phyloP scores from a whole-genome alignment of 2,888 invertebrate genomes.

The Drosophila falleni region DNA sequence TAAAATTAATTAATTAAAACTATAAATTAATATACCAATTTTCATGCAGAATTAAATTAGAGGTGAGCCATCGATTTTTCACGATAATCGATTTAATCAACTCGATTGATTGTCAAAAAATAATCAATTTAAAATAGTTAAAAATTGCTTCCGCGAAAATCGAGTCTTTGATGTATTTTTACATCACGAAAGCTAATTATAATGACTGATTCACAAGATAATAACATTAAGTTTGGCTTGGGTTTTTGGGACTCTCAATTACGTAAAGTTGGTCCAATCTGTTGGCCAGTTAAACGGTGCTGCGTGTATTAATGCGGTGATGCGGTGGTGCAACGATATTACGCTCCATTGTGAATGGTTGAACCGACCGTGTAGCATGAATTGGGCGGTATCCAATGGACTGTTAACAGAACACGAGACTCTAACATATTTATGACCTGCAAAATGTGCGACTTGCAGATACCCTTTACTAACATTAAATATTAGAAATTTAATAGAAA shows the following conservation, averaged over 20 bases:
- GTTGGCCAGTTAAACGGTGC: slow-evolving; percentile 7
- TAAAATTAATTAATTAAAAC: too few species aligned
- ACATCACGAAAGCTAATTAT: slow-evolving; percentile 31
- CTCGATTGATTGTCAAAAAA: too few species aligned
- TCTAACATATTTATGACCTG: slow-evolving; percentile 2
- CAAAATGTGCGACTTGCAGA: slow-evolving; percentile 3
- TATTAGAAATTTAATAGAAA: too few species aligned
- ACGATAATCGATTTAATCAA: too few species aligned
- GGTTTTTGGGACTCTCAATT: slow-evolving; percentile 12
- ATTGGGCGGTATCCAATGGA: slow-evolving; percentile 28
- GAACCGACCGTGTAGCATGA: slow-evolving; percentile 15
- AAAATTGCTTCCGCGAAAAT: too few species aligned
- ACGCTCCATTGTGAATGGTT: slow-evolving; percentile 4
- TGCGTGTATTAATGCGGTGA: neutral
- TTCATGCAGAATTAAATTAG: too few species aligned
- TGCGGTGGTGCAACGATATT: neutral
- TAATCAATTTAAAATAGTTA: too few species aligned
- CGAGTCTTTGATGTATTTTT: too few species aligned
- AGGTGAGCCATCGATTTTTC: too few species aligned
- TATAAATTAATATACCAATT: too few species aligned
- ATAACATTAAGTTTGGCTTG: slow-evolving; percentile 22
- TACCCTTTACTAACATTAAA: neutral
- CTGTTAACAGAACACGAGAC: slow-evolving; percentile 34
- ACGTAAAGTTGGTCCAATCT: slow-evolving; percentile 15
- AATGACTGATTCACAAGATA: slow-evolving; percentile 17